A percentile compares a stretch with the other conserved stretches of the same genome.
phyloP scores from a whole-genome alignment of 2,113 vertebrate genomes.

The Regulus satrapa region DNA sequence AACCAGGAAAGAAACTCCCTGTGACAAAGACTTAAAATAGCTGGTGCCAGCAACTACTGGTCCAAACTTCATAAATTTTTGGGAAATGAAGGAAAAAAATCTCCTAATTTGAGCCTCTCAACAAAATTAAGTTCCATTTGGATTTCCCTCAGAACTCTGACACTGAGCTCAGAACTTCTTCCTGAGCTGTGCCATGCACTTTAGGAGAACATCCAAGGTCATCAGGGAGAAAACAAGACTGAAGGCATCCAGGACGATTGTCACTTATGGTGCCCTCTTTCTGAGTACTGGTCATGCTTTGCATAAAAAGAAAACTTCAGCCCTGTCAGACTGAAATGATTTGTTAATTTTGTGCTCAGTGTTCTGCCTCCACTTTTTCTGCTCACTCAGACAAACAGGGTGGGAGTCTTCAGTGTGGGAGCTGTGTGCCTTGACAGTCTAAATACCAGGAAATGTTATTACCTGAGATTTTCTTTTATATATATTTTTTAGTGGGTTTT shows the following conservation, averaged over 20 bases:
- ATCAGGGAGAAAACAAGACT: not conserved
- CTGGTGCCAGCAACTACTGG: not conserved
- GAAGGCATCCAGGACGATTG: not conserved
- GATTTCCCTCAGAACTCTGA: not conserved
- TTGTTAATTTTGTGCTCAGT: not conserved
- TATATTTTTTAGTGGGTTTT: too few species aligned
- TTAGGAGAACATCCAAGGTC: not conserved
- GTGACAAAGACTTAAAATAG: not conserved
- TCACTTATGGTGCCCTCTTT: not conserved
- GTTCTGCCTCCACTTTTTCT: not conserved
- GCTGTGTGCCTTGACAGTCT: not conserved
- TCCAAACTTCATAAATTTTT: not conserved
- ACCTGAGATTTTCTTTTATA: not conserved
- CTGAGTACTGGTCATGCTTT: not conserved
- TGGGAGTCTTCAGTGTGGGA: not conserved
- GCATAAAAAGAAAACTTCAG: not conserved
- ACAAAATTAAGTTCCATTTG: not conserved
- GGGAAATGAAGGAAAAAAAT: not conserved
- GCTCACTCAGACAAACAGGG: not conserved
- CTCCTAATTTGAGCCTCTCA: not conserved
- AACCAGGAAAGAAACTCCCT: not conserved
- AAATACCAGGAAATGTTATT: not conserved
- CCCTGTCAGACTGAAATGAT: not conserved
- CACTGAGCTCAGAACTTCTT: not conserved
- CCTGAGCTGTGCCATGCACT: not conserved